Evolutionary conservation across 2,797 vertebrate genomes (phyloP).

Genomic region (Botia almorhae): DNA sequence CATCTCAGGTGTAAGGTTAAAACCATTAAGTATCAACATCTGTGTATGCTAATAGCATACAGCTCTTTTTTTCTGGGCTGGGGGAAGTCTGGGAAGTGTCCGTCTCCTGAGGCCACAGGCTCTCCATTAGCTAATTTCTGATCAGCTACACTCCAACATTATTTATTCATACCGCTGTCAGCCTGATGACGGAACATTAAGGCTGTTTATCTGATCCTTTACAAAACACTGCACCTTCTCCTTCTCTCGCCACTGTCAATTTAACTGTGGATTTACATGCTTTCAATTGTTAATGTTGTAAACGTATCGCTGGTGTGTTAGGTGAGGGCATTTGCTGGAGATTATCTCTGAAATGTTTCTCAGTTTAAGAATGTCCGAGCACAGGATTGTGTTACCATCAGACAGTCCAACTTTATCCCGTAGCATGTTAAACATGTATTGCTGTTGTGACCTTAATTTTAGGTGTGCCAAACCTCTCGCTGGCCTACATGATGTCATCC

Average conservation of each 20-base stretch:
- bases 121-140: constrained; percentile 79
- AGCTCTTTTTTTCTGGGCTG: constrained; percentile 25
- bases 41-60: constrained; percentile 27
- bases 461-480: constrained; percentile 4
- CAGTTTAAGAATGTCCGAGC: neutral
- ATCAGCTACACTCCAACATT: constrained; percentile 76
- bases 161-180: constrained; percentile 75
- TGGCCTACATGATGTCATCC: constrained; percentile 15
- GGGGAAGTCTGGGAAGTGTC: constrained; percentile 64
- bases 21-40: constrained; percentile 60
- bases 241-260: constrained; percentile 40
- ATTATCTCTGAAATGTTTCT: constrained; percentile 8
- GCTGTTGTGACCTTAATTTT: neutral
- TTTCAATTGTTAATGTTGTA: constrained; percentile 38
- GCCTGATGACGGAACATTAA: constrained; percentile 71
- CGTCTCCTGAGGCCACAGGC: constrained; percentile 61
- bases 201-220: constrained; percentile 72
- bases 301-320: constrained; percentile 2
- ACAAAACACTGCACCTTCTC: constrained; percentile 34
- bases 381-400: neutral
- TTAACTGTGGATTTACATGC: constrained; percentile 41
- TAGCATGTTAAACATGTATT: constrained; percentile 11
- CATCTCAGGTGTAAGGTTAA: constrained; percentile 60
- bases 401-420: neutral
- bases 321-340: neutral